phyloP scores from a whole-genome alignment of 2,113 vertebrate genomes.

The Anolis carolinensis region DNA sequence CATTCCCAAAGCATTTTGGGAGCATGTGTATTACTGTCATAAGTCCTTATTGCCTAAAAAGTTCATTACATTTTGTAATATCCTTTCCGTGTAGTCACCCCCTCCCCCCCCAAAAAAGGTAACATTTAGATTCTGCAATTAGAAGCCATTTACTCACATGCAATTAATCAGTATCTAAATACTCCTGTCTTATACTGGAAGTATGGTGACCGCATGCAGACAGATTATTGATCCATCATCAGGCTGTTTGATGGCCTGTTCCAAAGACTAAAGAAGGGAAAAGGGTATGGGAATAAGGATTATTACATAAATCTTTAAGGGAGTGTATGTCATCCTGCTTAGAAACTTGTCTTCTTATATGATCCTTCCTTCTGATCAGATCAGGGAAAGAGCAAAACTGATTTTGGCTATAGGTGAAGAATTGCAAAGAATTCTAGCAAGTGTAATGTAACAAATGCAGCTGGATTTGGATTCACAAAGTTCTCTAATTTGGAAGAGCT shows the following conservation, averaged over 20 bases:
- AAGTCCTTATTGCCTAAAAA: conserved; percentile 2
- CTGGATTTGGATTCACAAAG: not conserved
- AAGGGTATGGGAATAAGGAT: not conserved
- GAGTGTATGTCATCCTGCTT: too few relatives aligned
- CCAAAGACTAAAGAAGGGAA: conserved; percentile 29
- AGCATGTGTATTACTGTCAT: not conserved
- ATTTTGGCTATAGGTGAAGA: not conserved
- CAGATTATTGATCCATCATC: conserved; percentile 52
- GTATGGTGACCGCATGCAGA: conserved; percentile 27
- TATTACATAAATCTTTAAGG: not conserved
- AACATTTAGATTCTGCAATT: conserved; percentile 32
- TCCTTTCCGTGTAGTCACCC: conserved; percentile 36
- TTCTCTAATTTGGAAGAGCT: not conserved
- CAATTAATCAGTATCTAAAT: conserved; percentile 34
- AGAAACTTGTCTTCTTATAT: not conserved
- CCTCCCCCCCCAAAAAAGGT: conserved; percentile 33
- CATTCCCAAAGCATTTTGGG: not conserved
- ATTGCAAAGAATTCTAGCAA: conserved; percentile 21
- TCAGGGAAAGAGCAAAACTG: not conserved
- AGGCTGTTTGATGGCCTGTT: conserved; percentile 48
- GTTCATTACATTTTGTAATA: conserved; percentile 7
- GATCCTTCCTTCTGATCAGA: not conserved
- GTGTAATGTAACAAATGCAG: not conserved
- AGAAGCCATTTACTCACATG: conserved; percentile 37
- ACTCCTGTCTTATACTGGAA: not conserved